phyloP scores from a whole-genome alignment of 2,797 vertebrate species.

The Crocidura indochinensis region DNA sequence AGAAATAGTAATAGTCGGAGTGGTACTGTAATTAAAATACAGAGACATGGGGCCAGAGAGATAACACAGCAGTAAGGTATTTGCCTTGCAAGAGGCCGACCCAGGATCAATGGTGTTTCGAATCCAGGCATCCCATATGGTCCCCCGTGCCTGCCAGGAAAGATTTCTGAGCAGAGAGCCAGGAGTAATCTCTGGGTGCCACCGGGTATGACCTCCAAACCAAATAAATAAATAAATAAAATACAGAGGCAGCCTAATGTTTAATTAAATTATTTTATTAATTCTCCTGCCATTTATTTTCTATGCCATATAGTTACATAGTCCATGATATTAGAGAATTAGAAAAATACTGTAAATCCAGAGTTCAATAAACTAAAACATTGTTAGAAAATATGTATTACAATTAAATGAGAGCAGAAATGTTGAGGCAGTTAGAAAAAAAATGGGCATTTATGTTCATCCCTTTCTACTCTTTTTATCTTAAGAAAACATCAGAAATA shows the following conservation, averaged over 20 bases:
- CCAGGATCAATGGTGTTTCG: too few species aligned
- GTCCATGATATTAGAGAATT: background rate
- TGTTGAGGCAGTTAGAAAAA: background rate
- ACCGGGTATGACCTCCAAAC: too few species aligned
- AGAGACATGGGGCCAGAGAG: too few species aligned
- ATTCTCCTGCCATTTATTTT: background rate
- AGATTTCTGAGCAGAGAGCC: too few species aligned
- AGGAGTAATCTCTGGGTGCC: too few species aligned
- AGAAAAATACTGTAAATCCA: background rate
- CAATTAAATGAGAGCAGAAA: background rate
- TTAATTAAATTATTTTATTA: background rate
- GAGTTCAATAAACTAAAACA: background rate
- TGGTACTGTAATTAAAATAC: background rate
- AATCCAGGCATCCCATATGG: too few species aligned
- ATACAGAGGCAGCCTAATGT: background rate
- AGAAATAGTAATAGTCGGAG: background rate
- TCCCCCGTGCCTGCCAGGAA: too few species aligned
- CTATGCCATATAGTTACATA: background rate
- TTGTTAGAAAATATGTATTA: background rate
- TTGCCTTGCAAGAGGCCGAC: too few species aligned
- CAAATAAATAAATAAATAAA: background rate
- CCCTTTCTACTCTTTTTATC: background rate
- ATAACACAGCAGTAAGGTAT: too few species aligned
- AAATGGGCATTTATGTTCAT: background rate
- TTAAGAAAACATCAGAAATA: constrained; percentile 16